Evolutionary conservation across 2,797 vertebrate genomes (phyloP).

Genomic region (Prunella strophiata): DNA sequence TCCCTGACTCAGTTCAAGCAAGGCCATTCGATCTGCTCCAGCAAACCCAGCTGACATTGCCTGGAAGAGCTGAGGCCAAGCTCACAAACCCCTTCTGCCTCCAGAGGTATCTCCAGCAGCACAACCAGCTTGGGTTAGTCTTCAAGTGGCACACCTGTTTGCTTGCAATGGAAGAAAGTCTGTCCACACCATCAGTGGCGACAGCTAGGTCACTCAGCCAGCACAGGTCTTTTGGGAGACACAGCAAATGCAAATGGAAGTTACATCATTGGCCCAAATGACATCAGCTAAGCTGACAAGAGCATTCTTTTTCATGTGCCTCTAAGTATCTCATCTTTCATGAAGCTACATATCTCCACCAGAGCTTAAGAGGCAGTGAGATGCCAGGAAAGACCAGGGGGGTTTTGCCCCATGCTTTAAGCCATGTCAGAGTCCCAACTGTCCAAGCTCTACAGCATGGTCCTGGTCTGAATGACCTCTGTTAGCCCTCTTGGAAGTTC

Average conservation of each 20-base stretch:
- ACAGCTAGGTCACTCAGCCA: not conserved
- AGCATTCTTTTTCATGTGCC: not conserved
- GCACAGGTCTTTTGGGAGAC: not conserved
- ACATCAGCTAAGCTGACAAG: not conserved
- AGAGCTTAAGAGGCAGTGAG: not conserved
- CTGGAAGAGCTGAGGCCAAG: not conserved
- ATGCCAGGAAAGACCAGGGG: not conserved
- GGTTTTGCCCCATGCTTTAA: not conserved
- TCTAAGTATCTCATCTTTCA: not conserved
- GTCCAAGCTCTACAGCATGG: not conserved
- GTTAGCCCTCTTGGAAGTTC: not conserved
- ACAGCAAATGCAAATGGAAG: not conserved
- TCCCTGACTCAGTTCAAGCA: not conserved
- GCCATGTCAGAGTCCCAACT: not conserved
- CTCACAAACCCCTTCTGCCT: not conserved
- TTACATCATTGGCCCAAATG: not conserved
- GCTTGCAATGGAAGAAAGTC: not conserved
- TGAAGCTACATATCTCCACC: not conserved
- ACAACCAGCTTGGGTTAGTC: not conserved
- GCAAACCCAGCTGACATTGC: not conserved
- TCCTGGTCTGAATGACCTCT: not conserved
- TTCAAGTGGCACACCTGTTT: not conserved
- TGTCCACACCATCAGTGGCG: not conserved
- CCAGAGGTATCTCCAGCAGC: not conserved
- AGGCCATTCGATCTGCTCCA: not conserved